Conservation (phyloP, 92 coral and sea anemone genomes). For the Bergia sp. region DNA sequence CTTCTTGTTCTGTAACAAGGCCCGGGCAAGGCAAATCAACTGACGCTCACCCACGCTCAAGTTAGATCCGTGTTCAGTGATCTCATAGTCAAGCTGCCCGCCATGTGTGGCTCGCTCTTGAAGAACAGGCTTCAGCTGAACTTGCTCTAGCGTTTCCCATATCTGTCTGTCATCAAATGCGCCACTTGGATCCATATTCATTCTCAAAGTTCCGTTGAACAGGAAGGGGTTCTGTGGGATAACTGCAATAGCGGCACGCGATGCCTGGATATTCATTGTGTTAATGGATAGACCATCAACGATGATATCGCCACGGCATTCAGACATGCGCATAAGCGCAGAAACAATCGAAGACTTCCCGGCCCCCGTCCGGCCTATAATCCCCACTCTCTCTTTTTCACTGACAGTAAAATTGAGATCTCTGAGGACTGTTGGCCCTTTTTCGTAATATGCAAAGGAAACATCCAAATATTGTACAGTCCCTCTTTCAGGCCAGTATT, state of each 20-base stretch:
- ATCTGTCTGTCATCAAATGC: not conserved
- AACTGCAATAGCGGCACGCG: not conserved
- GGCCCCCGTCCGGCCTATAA: constrained; percentile 14
- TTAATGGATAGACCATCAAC: constrained; percentile 12
- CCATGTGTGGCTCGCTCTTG: not conserved
- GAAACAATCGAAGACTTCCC: constrained; percentile 16
- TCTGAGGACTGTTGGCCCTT: constrained; percentile 10
- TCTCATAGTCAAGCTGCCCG: constrained; percentile 2
- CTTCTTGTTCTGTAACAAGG: constrained; percentile 21
- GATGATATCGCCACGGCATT: not conserved
- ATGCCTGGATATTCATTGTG: not conserved
- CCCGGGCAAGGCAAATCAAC: constrained; percentile 32
- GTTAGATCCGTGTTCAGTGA: constrained; percentile 13
- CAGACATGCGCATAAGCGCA: constrained; percentile 18
- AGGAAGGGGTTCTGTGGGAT: constrained; percentile 25
- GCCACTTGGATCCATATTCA: constrained; percentile 27
- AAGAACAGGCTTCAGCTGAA: constrained; percentile 7
- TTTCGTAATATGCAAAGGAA: not conserved
- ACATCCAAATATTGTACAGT: not conserved
- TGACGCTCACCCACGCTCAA: constrained; percentile 35
- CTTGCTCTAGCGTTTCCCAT: not conserved
- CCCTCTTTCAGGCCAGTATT: constrained; percentile 9
- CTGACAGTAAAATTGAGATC: not conserved
- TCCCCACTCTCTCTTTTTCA: constrained; percentile 11
- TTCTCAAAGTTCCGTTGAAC: constrained; percentile 16